Evolutionary conservation across 2,113 vertebrate genomes (phyloP).

Genomic region (Coregonus clupeaformis): DNA sequence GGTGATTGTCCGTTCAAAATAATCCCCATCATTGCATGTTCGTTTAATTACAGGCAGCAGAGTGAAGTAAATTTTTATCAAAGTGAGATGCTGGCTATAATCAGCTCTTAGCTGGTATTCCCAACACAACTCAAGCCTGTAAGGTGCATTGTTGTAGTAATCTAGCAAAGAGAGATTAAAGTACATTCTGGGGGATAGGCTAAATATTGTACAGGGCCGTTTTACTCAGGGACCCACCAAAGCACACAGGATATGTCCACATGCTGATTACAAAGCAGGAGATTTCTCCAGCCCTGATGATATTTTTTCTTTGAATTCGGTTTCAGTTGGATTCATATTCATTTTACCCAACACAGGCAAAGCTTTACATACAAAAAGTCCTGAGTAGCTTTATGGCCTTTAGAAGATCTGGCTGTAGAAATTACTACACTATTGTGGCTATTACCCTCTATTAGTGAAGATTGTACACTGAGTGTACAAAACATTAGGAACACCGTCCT

Average conservation of each 20-base stretch:
- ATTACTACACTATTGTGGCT: no score
- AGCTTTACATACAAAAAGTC: not conserved
- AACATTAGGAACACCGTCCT: no score
- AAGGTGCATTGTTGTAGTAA: slow-evolving; percentile 26
- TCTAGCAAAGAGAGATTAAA: slow-evolving; percentile 1
- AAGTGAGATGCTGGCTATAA: not conserved
- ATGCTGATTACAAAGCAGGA: not conserved
- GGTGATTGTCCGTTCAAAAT: no score
- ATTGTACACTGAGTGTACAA: no score
- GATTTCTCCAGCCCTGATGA: not conserved
- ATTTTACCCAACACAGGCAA: no score
- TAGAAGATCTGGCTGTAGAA: not conserved
- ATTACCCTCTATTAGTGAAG: no score
- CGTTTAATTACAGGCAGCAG: not conserved
- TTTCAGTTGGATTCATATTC: not conserved
- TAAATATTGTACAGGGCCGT: not conserved
- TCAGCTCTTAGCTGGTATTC: slow-evolving; percentile 8
- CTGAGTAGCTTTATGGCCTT: not conserved
- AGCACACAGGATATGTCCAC: not conserved
- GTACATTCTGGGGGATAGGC: not conserved
- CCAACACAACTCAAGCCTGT: not conserved
- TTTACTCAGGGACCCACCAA: not conserved
- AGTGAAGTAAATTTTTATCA: slow-evolving; percentile 7
- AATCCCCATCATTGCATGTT: not conserved
- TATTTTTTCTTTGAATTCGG: not conserved